Base-by-base conservation (phyloP, 2,797 vertebrate species). In the Alca torda region DNA sequence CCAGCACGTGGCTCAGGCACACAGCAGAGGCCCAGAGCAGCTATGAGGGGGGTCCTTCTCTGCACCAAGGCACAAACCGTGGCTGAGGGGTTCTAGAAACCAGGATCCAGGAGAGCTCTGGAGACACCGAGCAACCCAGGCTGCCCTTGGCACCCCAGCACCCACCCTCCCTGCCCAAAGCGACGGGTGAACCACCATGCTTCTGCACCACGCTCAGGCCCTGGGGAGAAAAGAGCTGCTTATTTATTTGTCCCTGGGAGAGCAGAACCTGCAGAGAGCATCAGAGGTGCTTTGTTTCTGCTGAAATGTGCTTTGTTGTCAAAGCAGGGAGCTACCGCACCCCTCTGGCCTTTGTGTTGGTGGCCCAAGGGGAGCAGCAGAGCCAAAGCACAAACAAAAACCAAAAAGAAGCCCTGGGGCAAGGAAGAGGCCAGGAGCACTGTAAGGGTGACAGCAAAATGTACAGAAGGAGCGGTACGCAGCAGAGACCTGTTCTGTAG, bases 11-110 rank as follows among this genome's bases (percentile, higher is more conserved):
- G 64, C 20, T 46, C 35, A 28, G 67, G 57, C 59, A 78, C 63
- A 9, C 45, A 59, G 53, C 50, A 19, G 18, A 46, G 4, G 4
- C 35, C 57, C 4, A 13, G 25, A 31, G 33, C 43, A 60, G 72
- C 51, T 12, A 0, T 2, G 3, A 63, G 51, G 46, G 20, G 46
- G 48, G 68, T 45, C 50, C 28, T 64, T 53, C 31, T 53, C 48
- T n/a, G 30, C 33, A 21, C n/a, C 1, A 5, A 59, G 51, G 26
- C 24, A 53, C 1, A 2, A 53, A 51, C 46, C 0, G 0, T 37
- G 51, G 56, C 56, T 48, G 39, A 61, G 25, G 20, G 2, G 1
- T 9, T 20, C 54, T 35, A 56, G 68, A 73, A 89, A 39, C 46
- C 14, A 2, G 4, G 13, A 25, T 15, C 16, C 2, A 1, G 12